Conservation (phyloP, 2,888 invertebrate species). For the Hirtodrosophila cameraria region DNA sequence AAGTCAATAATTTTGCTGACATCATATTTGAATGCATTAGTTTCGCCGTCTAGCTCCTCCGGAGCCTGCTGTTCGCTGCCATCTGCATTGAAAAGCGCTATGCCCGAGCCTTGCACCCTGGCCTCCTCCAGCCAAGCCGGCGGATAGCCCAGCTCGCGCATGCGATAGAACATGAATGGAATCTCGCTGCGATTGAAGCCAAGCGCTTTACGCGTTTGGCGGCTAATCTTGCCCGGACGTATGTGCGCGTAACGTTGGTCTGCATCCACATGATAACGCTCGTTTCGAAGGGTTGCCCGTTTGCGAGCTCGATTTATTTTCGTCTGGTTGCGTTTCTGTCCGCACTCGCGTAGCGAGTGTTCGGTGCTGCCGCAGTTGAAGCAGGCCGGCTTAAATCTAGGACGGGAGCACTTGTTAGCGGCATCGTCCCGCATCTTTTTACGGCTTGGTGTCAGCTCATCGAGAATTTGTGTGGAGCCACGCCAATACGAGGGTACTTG, state of each 20-base stretch:
- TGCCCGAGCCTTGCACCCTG: conserved; percentile 89
- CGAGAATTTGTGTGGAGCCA: conserved; percentile 69
- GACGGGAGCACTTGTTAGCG: conserved; percentile 66
- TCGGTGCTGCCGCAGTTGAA: conserved; percentile 91
- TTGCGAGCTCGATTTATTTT: conserved; percentile 90
- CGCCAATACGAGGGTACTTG: conserved; percentile 83
- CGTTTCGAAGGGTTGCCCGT: conserved; percentile 84
- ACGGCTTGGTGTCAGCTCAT: conserved; percentile 59
- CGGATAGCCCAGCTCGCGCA: conserved; percentile 96
- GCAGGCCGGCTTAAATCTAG: conserved; percentile 84
- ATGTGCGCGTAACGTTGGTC: conserved; percentile 88
- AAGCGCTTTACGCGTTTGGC: conserved; percentile 89
- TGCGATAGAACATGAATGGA: conserved; percentile 93
- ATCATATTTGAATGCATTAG: conserved; percentile 87
- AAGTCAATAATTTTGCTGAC: conserved; percentile 91
- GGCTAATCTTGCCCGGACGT: conserved; percentile 90
- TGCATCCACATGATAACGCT: conserved; percentile 82
- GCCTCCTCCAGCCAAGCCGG: conserved; percentile 97
- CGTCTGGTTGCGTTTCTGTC: conserved; percentile 87
- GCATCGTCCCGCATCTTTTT: conserved; percentile 67
- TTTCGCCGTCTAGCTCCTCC: conserved; percentile 87
- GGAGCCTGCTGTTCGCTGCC: conserved; percentile 86
- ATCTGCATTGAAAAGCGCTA: conserved; percentile 89
- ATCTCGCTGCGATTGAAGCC: conserved; percentile 89
- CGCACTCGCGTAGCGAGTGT: conserved; percentile 91